Evolutionary conservation across 2,113 vertebrate species (phyloP).

Genomic region (Pelusios castaneus): DNA sequence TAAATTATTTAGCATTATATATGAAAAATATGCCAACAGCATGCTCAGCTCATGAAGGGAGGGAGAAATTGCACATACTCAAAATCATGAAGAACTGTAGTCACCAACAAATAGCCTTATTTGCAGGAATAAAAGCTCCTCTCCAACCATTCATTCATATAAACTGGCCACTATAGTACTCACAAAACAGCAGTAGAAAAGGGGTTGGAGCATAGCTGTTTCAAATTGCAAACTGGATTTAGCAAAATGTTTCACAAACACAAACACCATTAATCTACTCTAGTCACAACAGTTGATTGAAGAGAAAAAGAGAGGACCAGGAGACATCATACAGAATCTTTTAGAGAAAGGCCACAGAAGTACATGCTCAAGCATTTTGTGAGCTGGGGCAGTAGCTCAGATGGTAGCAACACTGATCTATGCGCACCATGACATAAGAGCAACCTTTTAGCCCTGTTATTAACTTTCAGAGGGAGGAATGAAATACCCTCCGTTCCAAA

Average conservation of each 20-base stretch:
- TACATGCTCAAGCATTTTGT: background rate
- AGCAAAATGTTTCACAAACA: background rate
- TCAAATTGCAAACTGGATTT: background rate
- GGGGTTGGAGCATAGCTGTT: background rate
- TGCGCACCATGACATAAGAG: background rate
- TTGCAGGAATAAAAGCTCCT: background rate
- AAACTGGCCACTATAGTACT: background rate
- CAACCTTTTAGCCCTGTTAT: background rate
- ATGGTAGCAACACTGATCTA: background rate
- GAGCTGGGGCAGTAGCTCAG: background rate
- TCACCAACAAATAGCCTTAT: background rate
- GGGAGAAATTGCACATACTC: background rate
- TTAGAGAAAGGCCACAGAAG: background rate
- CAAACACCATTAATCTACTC: background rate
- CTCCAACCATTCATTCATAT: background rate
- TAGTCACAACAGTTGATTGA: background rate
- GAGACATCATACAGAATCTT: background rate
- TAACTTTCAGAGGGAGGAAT: background rate
- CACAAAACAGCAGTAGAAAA: background rate
- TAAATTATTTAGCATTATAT: background rate
- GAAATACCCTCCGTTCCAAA: background rate
- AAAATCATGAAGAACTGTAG: background rate
- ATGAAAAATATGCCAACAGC: background rate
- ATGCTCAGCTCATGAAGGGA: background rate
- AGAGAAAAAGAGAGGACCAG: fast-evolving